A percentile compares a stretch with the other conserved stretches of the same genome.
These are phyloP conservation scores for Tenebrio molitor DNA, from an alignment of 1,140 invertebrate genomes.

Conservation along the genomic window DNA sequence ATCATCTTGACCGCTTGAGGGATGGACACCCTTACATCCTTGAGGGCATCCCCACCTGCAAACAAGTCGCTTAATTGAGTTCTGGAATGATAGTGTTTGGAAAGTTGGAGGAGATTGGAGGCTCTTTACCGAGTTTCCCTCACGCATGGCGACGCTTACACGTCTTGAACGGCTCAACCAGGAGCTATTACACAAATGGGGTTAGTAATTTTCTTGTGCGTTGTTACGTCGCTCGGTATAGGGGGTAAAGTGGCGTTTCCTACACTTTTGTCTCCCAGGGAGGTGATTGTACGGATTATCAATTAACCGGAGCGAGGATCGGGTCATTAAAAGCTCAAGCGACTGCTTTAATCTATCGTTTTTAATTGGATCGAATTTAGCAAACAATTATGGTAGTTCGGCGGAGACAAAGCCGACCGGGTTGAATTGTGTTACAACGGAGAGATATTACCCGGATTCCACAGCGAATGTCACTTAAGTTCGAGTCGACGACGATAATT, in stretches of 20 bases:
- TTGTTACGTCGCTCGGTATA: background rate
- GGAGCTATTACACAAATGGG: slow-evolving; percentile 47
- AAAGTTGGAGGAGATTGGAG: slow-evolving; percentile 28
- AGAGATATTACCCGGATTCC: background rate
- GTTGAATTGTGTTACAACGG: background rate
- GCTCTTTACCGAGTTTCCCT: slow-evolving; percentile 12
- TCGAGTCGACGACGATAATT: too few species aligned
- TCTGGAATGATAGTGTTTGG: slow-evolving; percentile 19
- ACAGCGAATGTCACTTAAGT: too few species aligned
- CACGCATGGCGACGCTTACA: slow-evolving; percentile 37
- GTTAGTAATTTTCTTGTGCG: slow-evolving; percentile 40
- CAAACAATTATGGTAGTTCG: background rate
- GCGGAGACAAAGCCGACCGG: background rate
- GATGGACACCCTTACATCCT: slow-evolving; percentile 79
- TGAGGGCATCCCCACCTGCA: slow-evolving; percentile 74
- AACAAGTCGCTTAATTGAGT: slow-evolving; percentile 49
- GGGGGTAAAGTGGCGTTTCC: background rate
- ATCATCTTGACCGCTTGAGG: slow-evolving; percentile 80
- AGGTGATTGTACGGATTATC: slow-evolving; percentile 41
- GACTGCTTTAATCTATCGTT: slow-evolving; percentile 12
- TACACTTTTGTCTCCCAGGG: slow-evolving; percentile 22
- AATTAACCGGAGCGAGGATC: slow-evolving; percentile 42
- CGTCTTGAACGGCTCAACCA: slow-evolving; percentile 43
- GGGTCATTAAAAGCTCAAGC: slow-evolving; percentile 16
- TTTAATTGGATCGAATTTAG: slow-evolving; percentile 24